These are phyloP conservation scores for Nephila pilipes DNA, from an alignment of 1,140 invertebrate species.

Conservation along the genomic window DNA sequence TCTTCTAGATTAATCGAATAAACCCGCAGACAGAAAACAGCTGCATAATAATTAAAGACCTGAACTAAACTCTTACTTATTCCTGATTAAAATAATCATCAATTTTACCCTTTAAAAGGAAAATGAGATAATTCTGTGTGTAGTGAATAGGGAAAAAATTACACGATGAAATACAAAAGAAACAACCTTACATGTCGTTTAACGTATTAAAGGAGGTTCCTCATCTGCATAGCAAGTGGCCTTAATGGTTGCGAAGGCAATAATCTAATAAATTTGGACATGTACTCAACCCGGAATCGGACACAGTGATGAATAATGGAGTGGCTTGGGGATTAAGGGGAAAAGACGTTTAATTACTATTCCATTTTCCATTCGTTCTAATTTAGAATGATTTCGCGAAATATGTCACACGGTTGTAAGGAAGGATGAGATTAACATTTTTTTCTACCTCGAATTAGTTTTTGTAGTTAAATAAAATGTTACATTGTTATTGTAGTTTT, in stretches of 20 bases:
- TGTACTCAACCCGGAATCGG: neutral
- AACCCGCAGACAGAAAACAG: neutral
- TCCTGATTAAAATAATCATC: slow-evolving; percentile 12
- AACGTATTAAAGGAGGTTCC: slow-evolving; percentile 3
- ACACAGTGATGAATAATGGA: slow-evolving; percentile 6
- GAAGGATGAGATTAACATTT: neutral
- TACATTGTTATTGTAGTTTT: neutral
- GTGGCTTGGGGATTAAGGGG: neutral
- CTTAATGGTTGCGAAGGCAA: neutral
- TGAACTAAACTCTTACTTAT: neutral
- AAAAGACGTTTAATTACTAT: slow-evolving; percentile 8
- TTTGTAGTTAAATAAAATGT: neutral
- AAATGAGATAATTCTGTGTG: neutral
- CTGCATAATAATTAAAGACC: neutral
- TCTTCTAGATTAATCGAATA: neutral
- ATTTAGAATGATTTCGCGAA: neutral
- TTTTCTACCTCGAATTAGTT: neutral
- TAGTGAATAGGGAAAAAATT: neutral
- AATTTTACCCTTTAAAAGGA: neutral
- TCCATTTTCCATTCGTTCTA: neutral
- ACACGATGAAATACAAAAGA: neutral
- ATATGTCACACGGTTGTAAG: neutral
- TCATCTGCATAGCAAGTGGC: slow-evolving; percentile 6
- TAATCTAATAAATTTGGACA: slow-evolving; percentile 19
- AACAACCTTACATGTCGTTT: neutral